Percentiles rank a stretch among this genome's conserved stretches.
Evolutionary conservation across 2,888 invertebrate species (phyloP).

Genomic region (Junonia oenone): DNA sequence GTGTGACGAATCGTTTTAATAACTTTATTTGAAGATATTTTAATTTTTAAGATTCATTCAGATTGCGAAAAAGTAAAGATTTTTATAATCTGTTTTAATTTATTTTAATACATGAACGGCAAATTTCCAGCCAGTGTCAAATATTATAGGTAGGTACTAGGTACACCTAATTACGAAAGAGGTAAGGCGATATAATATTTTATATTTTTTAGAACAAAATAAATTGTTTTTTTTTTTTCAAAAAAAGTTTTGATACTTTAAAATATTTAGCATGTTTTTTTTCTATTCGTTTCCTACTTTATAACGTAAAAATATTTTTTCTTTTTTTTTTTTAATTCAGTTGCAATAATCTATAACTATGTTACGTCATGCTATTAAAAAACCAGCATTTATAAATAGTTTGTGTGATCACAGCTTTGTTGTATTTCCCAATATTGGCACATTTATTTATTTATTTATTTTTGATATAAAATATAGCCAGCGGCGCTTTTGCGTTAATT

Average conservation of each 20-base stretch:
- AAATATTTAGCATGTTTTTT: too few species aligned
- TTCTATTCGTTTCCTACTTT: too few species aligned
- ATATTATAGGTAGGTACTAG: too few species aligned
- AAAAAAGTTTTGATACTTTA: too few species aligned
- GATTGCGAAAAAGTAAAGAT: background rate
- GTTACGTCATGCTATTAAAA: background rate
- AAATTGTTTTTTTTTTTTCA: background rate
- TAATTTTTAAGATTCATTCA: background rate
- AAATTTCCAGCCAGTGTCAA: too few species aligned
- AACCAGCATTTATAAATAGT: background rate
- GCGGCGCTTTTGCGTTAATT: conserved; percentile 8
- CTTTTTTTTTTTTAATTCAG: too few species aligned
- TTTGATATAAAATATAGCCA: conserved; percentile 7
- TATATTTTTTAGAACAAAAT: background rate
- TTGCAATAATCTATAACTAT: too few species aligned
- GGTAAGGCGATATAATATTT: too few species aligned
- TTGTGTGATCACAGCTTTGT: conserved; percentile 5
- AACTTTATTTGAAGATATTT: background rate
- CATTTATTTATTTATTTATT: conserved; percentile 1
- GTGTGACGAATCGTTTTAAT: conserved; percentile 9
- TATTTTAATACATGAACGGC: too few species aligned
- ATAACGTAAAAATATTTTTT: too few species aligned
- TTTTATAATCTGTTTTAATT: too few species aligned
- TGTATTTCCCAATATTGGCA: conserved; percentile 13
- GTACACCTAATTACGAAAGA: too few species aligned